Conservation (phyloP, 2,113 vertebrate species). For the Columbina picui region DNA sequence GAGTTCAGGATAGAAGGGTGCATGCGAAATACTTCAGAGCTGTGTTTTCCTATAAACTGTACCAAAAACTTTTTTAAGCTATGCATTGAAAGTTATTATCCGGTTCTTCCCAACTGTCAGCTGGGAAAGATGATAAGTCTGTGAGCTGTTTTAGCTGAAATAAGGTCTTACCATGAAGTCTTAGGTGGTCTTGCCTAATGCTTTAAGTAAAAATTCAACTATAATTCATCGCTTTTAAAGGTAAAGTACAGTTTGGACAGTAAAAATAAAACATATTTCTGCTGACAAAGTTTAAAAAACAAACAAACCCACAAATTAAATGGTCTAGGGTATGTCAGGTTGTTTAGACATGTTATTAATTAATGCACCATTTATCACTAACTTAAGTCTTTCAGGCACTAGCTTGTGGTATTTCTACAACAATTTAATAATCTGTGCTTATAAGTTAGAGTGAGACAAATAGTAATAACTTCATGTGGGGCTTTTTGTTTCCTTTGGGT, state of each 20-base stretch:
- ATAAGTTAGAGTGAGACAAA: background rate
- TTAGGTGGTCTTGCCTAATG: background rate
- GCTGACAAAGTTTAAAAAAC: background rate
- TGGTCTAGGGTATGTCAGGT: background rate
- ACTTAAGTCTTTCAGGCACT: background rate
- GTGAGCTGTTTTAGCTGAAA: background rate
- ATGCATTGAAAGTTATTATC: background rate
- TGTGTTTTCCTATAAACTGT: background rate
- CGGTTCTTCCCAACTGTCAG: background rate
- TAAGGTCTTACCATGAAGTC: background rate
- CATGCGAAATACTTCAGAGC: rapidly evolving
- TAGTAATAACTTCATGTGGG: background rate
- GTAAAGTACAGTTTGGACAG: background rate
- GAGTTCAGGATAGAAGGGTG: background rate
- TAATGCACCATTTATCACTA: background rate
- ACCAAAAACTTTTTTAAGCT: background rate
- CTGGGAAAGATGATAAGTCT: background rate
- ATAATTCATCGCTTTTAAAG: background rate
- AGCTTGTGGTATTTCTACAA: background rate
- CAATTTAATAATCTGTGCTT: background rate
- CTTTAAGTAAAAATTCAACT: background rate
- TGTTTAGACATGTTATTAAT: background rate
- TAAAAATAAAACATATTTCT: background rate
- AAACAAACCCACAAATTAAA: background rate
- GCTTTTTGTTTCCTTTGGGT: background rate